Percentiles rank a stretch among this genome's conserved stretches.
Conservation (phyloP, 2,797 vertebrate genomes). For the Ctenosaura bakeri region DNA sequence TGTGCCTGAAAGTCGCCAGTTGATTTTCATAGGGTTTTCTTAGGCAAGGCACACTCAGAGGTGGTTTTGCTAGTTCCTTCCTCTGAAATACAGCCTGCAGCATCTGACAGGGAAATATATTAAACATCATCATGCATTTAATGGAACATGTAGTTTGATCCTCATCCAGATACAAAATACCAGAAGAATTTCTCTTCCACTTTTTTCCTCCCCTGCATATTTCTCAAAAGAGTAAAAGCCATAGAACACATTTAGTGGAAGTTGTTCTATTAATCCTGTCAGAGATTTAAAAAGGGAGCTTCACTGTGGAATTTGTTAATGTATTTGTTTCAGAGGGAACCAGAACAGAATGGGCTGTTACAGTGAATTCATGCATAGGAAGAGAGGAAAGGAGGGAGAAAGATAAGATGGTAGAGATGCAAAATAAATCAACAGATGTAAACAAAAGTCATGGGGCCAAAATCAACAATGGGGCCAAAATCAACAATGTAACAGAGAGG, state of each 20-base stretch:
- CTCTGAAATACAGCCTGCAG: too few species aligned
- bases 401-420: too few species aligned
- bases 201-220: not conserved
- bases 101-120: not conserved
- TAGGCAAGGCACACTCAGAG: too few species aligned
- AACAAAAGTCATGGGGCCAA: not conserved
- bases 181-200: not conserved
- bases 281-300: not conserved
- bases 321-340: not conserved
- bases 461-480: too few species aligned
- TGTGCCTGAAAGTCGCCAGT: too few species aligned
- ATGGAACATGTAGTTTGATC: not conserved
- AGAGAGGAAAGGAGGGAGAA: not conserved
- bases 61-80: too few species aligned
- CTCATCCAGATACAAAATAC: not conserved
- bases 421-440: too few species aligned
- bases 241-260: not conserved
- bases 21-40: too few species aligned
- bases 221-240: not conserved
- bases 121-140: not conserved
- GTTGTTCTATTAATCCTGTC: not conserved
- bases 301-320: not conserved
- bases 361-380: not conserved
- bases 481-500: too few species aligned
- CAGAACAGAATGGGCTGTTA: not conserved